phyloP scores from a whole-genome alignment of 2,113 vertebrate species.

The Pagrus major region DNA sequence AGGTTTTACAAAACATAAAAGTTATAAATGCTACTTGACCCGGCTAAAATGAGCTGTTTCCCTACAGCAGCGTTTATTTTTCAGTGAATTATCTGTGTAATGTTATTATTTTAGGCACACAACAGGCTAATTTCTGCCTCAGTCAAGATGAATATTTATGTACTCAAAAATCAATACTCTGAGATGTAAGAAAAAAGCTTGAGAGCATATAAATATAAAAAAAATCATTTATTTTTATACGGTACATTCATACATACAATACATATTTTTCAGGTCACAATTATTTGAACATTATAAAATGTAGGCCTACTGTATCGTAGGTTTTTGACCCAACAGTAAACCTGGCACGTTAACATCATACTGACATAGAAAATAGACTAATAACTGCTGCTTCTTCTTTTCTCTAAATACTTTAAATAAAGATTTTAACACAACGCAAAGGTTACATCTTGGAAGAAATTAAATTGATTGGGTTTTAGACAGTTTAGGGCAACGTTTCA shows the following conservation, averaged over 20 bases:
- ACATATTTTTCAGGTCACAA: slow-evolving; percentile 59
- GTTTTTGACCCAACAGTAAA: slow-evolving; percentile 64
- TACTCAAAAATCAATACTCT: background rate
- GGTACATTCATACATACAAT: slow-evolving; percentile 60
- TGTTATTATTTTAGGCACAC: background rate
- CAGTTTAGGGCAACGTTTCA: slow-evolving; percentile 38
- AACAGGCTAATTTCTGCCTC: background rate
- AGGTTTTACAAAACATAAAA: background rate
- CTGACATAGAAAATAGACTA: slow-evolving; percentile 64
- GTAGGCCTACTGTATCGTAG: slow-evolving; percentile 46
- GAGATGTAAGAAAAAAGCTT: background rate
- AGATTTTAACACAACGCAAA: slow-evolving; percentile 50
- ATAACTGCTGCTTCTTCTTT: slow-evolving; percentile 12
- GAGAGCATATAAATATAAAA: slow-evolving; percentile 58
- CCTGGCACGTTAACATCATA: slow-evolving; percentile 71
- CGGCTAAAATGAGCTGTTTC: background rate
- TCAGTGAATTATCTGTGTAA: background rate
- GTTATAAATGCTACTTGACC: background rate
- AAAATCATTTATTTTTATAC: slow-evolving; percentile 79
- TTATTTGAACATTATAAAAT: slow-evolving; percentile 70
- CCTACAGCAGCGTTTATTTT: no score
- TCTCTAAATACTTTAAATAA: slow-evolving; percentile 50
- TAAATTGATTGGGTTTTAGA: slow-evolving; percentile 44
- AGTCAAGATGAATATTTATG: background rate
- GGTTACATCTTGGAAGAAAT: slow-evolving; percentile 28